These are phyloP conservation scores for Rhadinocentrus ornatus DNA, from an alignment of 2,797 vertebrate species.

Conservation along the genomic window DNA sequence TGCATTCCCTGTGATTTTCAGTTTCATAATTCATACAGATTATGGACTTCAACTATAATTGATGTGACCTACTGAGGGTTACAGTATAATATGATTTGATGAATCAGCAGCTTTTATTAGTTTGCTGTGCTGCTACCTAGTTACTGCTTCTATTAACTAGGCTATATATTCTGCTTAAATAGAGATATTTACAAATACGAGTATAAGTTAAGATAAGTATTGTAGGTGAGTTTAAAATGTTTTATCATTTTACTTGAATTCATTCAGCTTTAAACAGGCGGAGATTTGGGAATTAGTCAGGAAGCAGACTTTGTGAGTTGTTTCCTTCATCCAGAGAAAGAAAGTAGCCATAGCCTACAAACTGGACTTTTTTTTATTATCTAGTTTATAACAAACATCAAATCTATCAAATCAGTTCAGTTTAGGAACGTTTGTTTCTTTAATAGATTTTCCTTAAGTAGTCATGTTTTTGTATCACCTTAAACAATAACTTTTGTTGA, in stretches of 20 bases:
- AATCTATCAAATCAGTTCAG: conserved; percentile 17
- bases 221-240: conserved; percentile 1
- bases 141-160: conserved; percentile 47
- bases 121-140: conserved; percentile 28
- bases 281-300: conserved; percentile 9
- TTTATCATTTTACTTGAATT: conserved; percentile 9
- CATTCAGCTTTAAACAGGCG: conserved; percentile 1
- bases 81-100: conserved; percentile 49
- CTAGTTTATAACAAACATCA: neutral
- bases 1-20: conserved; percentile 24
- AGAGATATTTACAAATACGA: conserved; percentile 9
- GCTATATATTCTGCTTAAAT: conserved; percentile 26
- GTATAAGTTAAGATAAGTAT: neutral
- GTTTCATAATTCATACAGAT: conserved; percentile 35
- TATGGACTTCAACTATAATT: conserved; percentile 44
- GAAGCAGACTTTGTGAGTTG: conserved; percentile 8
- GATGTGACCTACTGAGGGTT: conserved; percentile 49
- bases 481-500: conserved; percentile 22
- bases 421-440: conserved; percentile 23
- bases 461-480: neutral
- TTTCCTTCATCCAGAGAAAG: conserved; percentile 14
- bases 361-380: conserved; percentile 15
- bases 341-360: conserved; percentile 19
- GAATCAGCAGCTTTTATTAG: conserved; percentile 66
- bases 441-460: conserved; percentile 12